Conservation (phyloP, 2,113 vertebrate species). For the Pseudopipra pipra region DNA sequence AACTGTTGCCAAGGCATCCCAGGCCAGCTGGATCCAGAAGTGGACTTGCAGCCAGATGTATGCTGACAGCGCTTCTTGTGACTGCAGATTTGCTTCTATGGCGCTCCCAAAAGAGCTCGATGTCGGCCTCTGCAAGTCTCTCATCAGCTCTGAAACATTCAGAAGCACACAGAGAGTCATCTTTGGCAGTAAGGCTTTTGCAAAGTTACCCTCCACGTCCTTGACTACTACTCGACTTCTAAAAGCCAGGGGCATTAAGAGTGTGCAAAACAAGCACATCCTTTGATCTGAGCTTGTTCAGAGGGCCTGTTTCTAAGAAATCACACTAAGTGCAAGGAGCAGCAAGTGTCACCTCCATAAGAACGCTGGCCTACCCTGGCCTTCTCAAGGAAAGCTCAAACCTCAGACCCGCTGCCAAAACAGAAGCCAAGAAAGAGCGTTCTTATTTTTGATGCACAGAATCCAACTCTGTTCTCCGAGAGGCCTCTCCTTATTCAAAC, state of each 20-base stretch:
- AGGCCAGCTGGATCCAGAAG: conserved; percentile 69
- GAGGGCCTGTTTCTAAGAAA: too few relatives aligned
- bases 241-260: not conserved
- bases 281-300: too few relatives aligned
- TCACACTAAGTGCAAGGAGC: too few relatives aligned
- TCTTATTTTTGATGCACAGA: too few relatives aligned
- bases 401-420: too few relatives aligned
- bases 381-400: too few relatives aligned
- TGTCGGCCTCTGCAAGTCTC: conserved; percentile 79
- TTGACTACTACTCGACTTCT: not conserved
- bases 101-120: conserved; percentile 77
- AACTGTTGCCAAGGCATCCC: conserved; percentile 61
- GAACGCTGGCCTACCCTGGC: too few relatives aligned
- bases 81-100: conserved; percentile 78
- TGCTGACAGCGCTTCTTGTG: conserved; percentile 68
- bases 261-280: too few relatives aligned
- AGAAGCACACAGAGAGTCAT: not conserved
- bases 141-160: conserved; percentile 77
- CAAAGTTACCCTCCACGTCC: not conserved
- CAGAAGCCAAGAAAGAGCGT: too few relatives aligned
- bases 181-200: not conserved
- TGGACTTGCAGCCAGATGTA: conserved; percentile 68
- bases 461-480: too few relatives aligned
- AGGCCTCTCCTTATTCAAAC: too few relatives aligned
- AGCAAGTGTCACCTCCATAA: too few relatives aligned